Evolutionary conservation across 2,113 vertebrate species (phyloP).

Genomic region (Calonectris borealis): DNA sequence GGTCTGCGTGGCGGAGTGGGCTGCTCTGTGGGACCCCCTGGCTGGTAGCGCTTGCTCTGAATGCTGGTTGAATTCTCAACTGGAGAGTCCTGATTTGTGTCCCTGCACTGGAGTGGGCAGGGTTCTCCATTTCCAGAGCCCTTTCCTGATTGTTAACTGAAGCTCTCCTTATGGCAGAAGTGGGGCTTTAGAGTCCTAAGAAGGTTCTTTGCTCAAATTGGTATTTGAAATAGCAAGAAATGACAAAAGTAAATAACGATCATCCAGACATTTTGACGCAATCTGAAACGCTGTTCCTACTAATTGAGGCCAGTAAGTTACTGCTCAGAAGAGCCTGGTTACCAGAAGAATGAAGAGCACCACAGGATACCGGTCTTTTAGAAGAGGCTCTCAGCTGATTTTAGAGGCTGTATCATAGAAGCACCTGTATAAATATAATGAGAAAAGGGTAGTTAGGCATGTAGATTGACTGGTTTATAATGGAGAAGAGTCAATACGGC

Average conservation of each 20-base stretch:
- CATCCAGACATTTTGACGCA: background rate
- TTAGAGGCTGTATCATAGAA: background rate
- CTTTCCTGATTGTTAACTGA: background rate
- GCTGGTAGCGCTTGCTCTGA: background rate
- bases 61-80: background rate
- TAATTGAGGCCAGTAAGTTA: background rate
- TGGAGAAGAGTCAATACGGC: background rate
- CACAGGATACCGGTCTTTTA: background rate
- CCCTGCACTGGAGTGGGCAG: background rate
- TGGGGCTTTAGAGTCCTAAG: background rate
- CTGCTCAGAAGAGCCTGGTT: background rate
- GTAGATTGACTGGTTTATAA: background rate
- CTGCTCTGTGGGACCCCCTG: background rate
- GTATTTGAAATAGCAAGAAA: background rate
- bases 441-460: background rate
- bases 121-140: background rate
- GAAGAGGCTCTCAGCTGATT: background rate
- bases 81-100: background rate
- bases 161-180: background rate
- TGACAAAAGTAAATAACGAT: background rate
- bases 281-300: background rate
- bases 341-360: background rate
- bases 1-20: background rate
- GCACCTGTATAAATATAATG: background rate
- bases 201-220: background rate